Percentiles rank a stretch among this genome's conserved stretches.
These are phyloP conservation scores for Maniola hyperantus DNA, from an alignment of 2,888 invertebrate genomes.

Conservation along the genomic window DNA sequence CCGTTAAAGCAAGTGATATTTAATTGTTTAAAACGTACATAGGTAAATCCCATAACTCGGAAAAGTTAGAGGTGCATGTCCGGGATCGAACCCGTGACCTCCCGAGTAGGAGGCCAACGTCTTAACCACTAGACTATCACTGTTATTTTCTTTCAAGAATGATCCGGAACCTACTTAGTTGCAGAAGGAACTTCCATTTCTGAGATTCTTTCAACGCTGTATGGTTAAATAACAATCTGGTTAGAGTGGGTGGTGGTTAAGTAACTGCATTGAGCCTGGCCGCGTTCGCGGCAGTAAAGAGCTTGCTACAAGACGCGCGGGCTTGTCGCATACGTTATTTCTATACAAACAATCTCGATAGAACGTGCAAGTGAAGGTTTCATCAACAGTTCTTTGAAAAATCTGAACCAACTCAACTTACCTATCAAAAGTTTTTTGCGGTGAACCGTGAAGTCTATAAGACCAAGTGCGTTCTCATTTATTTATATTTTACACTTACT, in stretches of 20 bases:
- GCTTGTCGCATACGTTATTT: constrained; percentile 21
- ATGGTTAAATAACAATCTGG: constrained; percentile 21
- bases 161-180: background rate
- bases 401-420: background rate
- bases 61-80: no score
- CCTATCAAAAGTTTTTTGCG: background rate
- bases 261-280: constrained; percentile 28
- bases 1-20: no score
- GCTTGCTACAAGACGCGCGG: constrained; percentile 29
- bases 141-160: no score
- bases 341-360: constrained; percentile 17
- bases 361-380: background rate
- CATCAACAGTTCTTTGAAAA: background rate
- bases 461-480: constrained; percentile 26
- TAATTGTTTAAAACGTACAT: no score
- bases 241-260: constrained; percentile 35
- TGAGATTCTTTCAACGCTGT: background rate
- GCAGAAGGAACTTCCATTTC: background rate
- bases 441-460: constrained; percentile 5
- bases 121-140: no score
- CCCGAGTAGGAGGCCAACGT: no score
- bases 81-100: no score
- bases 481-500: constrained; percentile 27
- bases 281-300: constrained; percentile 29
- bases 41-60: no score